phyloP scores from a whole-genome alignment of 2,113 vertebrate species.

The Barnardius zonarius region DNA sequence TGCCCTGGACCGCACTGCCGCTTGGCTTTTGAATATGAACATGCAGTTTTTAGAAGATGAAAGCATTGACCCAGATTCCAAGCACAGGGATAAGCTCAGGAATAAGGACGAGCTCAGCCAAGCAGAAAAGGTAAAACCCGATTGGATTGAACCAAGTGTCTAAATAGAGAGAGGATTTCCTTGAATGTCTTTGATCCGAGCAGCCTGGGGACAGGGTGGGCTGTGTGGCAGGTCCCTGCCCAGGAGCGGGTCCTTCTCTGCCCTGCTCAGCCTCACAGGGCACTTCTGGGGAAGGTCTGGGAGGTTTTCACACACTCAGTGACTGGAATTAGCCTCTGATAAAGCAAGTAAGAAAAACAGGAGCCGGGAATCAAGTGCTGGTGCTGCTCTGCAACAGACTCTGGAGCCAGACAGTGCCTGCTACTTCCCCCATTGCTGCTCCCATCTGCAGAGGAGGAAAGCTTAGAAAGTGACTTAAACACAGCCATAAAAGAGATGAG shows the following conservation, averaged over 20 bases:
- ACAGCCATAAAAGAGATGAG: not conserved
- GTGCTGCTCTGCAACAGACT: not conserved
- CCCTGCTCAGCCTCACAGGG: not conserved
- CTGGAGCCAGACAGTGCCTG: not conserved
- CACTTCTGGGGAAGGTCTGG: not conserved
- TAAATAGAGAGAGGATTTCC: conserved; percentile 58
- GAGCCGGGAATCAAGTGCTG: not conserved
- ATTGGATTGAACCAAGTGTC: conserved; percentile 49
- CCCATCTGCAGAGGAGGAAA: not conserved
- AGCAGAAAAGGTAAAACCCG: conserved; percentile 93
- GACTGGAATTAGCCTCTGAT: not conserved
- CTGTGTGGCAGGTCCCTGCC: not conserved
- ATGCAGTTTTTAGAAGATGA: conserved; percentile 98
- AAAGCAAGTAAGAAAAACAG: not conserved
- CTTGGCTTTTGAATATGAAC: conserved; percentile 99
- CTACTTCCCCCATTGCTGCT: not conserved
- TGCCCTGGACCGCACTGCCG: conserved; percentile 98
- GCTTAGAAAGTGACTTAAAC: not conserved
- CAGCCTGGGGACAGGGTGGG: conserved; percentile 29
- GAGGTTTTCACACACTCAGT: not conserved
- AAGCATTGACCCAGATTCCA: conserved; percentile 88
- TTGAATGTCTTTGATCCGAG: conserved; percentile 20
- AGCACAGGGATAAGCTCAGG: conserved; percentile 88
- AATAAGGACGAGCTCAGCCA: conserved; percentile 96
- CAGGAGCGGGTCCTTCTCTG: not conserved